phyloP scores from a whole-genome alignment of 1,140 invertebrate species.

The Aphidius ervi region DNA sequence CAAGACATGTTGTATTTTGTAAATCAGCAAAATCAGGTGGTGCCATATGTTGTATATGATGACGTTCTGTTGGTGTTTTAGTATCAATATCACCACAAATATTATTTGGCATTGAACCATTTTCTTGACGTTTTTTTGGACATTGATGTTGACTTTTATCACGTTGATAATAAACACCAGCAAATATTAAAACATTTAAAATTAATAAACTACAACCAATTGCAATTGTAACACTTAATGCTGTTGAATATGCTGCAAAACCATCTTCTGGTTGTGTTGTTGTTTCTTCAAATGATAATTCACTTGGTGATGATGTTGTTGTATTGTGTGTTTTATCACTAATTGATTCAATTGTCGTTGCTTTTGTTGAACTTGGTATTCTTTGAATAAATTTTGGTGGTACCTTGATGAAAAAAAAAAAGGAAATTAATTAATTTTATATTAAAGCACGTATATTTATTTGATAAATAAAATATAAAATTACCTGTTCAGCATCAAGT shows the following conservation, averaged over 20 bases:
- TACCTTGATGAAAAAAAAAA: conserved; percentile 30
- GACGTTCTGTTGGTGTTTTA: conserved; percentile 59
- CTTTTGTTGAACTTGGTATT: conserved; percentile 41
- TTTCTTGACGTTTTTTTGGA: conserved; percentile 73
- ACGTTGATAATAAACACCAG: conserved; percentile 88
- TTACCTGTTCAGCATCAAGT: conserved; percentile 68
- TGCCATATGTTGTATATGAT: conserved; percentile 71
- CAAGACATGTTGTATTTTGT: conserved; percentile 62
- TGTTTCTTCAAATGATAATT: conserved; percentile 42
- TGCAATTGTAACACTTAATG: conserved; percentile 87
- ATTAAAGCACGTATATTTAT: conserved; percentile 19
- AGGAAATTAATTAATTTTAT: not conserved
- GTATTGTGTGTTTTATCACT: conserved; percentile 36
- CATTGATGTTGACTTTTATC: conserved; percentile 67
- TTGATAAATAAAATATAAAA: conserved; percentile 39
- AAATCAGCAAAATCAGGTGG: conserved; percentile 74
- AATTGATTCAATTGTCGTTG: conserved; percentile 35
- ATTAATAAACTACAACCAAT: conserved; percentile 88
- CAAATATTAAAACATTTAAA: conserved; percentile 88
- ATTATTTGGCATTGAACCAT: conserved; percentile 79
- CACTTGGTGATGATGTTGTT: conserved; percentile 40
- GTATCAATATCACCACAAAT: conserved; percentile 75
- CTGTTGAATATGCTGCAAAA: conserved; percentile 82
- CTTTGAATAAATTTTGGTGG: conserved; percentile 49
- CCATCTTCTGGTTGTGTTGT: conserved; percentile 71